A percentile compares a stretch with the other conserved stretches of the same genome.
phyloP scores from a whole-genome alignment of 2,888 invertebrate genomes.

The Alviniconcha strummeri region DNA sequence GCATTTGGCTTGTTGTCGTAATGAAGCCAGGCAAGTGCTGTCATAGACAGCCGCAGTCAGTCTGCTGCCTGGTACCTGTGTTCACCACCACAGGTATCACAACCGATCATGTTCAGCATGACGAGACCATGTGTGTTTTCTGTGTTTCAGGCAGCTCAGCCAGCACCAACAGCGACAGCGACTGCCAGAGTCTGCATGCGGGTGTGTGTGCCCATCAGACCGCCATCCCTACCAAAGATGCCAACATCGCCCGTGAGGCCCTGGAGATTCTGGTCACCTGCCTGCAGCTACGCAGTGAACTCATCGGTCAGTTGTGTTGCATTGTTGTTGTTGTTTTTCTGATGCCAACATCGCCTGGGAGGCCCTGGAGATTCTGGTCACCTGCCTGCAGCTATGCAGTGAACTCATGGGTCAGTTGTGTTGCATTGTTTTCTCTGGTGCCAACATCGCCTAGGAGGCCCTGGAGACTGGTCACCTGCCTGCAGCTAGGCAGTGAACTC shows the following conservation, averaged over 20 bases:
- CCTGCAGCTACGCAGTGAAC: slow-evolving; percentile 71
- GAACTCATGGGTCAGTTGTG: slow-evolving; percentile 67
- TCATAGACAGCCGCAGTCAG: too few species aligned
- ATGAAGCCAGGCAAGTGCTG: too few species aligned
- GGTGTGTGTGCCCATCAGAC: slow-evolving; percentile 73
- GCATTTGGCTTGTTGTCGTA: too few species aligned
- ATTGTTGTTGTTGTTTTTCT: too few species aligned
- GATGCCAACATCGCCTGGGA: slow-evolving; percentile 74
- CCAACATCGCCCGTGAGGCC: slow-evolving; percentile 74
- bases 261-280: slow-evolving; percentile 74
- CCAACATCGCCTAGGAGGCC: slow-evolving; percentile 73
- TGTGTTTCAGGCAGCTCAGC: slow-evolving; percentile 70
- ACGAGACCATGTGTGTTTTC: neutral
- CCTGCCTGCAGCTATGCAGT: slow-evolving; percentile 73
- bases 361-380: slow-evolving; percentile 74
- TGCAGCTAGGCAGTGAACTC: slow-evolving; percentile 72
- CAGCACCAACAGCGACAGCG: slow-evolving; percentile 73
- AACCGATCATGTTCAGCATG: too few species aligned
- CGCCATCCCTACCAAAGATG: slow-evolving; percentile 71
- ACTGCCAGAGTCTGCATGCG: slow-evolving; percentile 69
- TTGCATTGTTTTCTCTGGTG: slow-evolving; percentile 53
- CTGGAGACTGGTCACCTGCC: slow-evolving; percentile 74
- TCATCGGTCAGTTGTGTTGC: slow-evolving; percentile 64
- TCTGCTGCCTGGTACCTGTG: too few species aligned
- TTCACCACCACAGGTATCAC: too few species aligned